phyloP scores from a whole-genome alignment of 2,797 vertebrate genomes.

The Eulemur albifrons region DNA sequence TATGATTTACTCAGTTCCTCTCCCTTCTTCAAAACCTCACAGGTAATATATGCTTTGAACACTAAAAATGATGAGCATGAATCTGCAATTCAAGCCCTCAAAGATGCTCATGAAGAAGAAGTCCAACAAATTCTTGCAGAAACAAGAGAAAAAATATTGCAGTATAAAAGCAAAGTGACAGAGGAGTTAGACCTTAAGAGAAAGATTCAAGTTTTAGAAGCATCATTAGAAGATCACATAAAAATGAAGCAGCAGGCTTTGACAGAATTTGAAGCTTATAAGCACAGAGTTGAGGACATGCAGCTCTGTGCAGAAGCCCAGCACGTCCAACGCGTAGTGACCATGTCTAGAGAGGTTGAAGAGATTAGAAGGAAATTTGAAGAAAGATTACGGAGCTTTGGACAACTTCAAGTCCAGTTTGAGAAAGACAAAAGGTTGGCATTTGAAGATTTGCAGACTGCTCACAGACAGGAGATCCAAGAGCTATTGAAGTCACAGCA shows the following conservation, averaged over 20 bases:
- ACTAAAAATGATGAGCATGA: constrained; percentile 99
- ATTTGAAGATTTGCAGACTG: constrained; percentile 91
- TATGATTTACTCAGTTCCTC: background rate
- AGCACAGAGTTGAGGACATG: constrained; percentile 96
- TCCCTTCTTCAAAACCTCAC: constrained; percentile 59
- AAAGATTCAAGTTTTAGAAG: constrained; percentile 96
- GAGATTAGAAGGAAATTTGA: constrained; percentile 97
- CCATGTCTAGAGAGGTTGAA: constrained; percentile 98
- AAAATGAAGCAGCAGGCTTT: constrained; percentile 97
- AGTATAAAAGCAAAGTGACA: constrained; percentile 95
- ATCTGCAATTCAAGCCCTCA: constrained; percentile 95
- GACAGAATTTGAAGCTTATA: constrained; percentile 96
- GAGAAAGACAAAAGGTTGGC: constrained; percentile 94
- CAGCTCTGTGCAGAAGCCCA: constrained; percentile 97
- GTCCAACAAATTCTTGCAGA: constrained; percentile 98
- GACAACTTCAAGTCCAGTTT: constrained; percentile 92
- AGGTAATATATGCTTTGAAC: constrained; percentile 99
- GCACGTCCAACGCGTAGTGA: constrained; percentile 96
- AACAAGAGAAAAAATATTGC: constrained; percentile 95
- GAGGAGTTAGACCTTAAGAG: constrained; percentile 96
- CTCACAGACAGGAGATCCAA: constrained; percentile 94
- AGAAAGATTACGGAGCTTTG: constrained; percentile 93
- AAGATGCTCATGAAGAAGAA: constrained; percentile 98
- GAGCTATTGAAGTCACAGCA: constrained; percentile 94
- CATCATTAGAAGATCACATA: constrained; percentile 95